A percentile compares a stretch with the other conserved stretches of the same genome.
Evolutionary conservation across 2,888 invertebrate species (phyloP).

Genomic region (Lymantria dispar): DNA sequence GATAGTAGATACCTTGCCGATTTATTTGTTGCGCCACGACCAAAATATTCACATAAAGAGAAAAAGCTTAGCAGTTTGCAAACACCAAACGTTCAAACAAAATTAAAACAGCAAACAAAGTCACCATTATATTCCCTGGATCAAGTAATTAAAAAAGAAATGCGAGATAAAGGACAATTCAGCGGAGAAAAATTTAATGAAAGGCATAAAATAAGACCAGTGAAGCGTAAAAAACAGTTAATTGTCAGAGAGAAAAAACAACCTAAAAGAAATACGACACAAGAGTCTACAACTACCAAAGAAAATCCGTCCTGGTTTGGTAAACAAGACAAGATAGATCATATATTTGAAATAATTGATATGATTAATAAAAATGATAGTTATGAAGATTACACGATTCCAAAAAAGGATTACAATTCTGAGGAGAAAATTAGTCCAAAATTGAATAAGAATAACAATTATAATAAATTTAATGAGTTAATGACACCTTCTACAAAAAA

Average conservation of each 20-base stretch:
- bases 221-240: neutral
- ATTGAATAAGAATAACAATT: neutral
- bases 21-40: neutral
- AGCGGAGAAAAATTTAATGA: neutral
- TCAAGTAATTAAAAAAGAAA: neutral
- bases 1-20: neutral
- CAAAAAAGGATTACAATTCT: slow-evolving; percentile 40
- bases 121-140: neutral
- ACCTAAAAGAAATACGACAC: neutral
- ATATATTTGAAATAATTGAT: neutral
- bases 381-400: slow-evolving; percentile 55
- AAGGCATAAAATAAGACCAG: neutral
- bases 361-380: slow-evolving; percentile 37
- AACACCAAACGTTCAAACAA: neutral
- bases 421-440: slow-evolving; percentile 22
- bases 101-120: neutral
- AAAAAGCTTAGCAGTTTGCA: neutral
- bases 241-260: neutral
- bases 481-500: neutral
- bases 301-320: neutral
- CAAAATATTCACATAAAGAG: neutral
- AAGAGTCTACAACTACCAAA: neutral
- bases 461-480: neutral
- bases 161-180: neutral
- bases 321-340: neutral